Base-by-base conservation (phyloP, 2,113 vertebrate genomes). In the Carassius carassius region DNA sequence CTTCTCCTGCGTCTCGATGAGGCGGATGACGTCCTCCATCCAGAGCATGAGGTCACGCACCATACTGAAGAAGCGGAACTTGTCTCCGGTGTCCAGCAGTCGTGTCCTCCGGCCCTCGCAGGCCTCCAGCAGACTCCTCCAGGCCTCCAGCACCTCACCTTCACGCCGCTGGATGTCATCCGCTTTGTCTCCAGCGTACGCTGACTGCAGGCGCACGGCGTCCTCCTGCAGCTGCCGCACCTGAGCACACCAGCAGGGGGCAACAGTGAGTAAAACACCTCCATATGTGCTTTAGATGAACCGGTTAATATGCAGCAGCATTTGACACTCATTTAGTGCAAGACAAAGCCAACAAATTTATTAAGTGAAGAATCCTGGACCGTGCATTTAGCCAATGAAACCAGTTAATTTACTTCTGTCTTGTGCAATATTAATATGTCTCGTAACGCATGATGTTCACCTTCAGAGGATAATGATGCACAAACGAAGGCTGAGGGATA, bases 11-110 rank as follows among this genome's bases (percentile, higher is more conserved):
- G 96, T 96, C 89, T 99, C 96, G 11, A 99, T 99, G 88, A 98
- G 97, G 60, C 98, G 94, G 90, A 99, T 98, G 60, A 99, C 97
- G 0, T 98, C 97, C 32, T 99, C 98, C 98, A 99, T 99, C 98
- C 98, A 99, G 21, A 99, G 96, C 98, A 98, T 96, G 88, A 99
- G 97, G 87, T 99, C 97, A 0, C 98, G 95, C 62, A 99, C 97
- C 96, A 98, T 94, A 94, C 96, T 99, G 93, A 99, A 98, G 91
- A 99, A 99, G 32, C 97, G 95, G 95, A 99, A 99, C 90, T 99
- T 99, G 94, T 99, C 98, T 1, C 97, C 97, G 0, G 97, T 98
- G 89, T 99, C 97, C 4, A 97, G 94, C 83, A 99, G 94, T 16
- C 95, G 93, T 0, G 95, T 90, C 84, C 97, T 89, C 77, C 98